Evolutionary conservation across 2,888 invertebrate species (phyloP), one percentile per base, ranked within the genome.

Genomic region (Pseudoips prasinana): DNA sequence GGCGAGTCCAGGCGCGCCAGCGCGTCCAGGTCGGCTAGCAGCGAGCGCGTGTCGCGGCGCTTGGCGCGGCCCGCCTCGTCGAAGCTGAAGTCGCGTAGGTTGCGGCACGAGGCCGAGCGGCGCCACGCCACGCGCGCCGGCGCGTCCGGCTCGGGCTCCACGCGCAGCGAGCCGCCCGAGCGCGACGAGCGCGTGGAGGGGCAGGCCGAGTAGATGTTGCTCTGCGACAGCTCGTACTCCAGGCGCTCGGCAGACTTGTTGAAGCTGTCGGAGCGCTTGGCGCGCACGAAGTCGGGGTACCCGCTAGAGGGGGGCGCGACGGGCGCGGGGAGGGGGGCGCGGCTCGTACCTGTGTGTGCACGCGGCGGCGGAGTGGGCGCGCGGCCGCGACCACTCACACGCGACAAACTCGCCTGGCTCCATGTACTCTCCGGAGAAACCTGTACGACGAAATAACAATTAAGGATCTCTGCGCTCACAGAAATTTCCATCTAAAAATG

Each of bases 81-180:
- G 77, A 93, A 93, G 78, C 92, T 93, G 73, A 92, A 93, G 73
- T 94, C 94, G 71, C 94, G 93, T 42, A 96, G 90, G 70, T 95
- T 95, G 80, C 94, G 93, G 80, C 95, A 95, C 66, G 94, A 94
- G 60, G 94, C 93, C 72, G 94, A 94, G 68, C 95, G 93, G 47
- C 94, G 92, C 94, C 94, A 94, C 39, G 90, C 76, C 64, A 31
- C 3, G 37, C 55, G 56, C 29, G 39, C 55, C 89, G 37, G 43
- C 36, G 39, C 50, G 27, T 25, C 17, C 37, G 19, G 25, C 1
- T 5, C 43, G 45, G 66, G 73, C 53, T 67, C 82, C n/a, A n/a
- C 40, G 35, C 60, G 67, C 49, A 68, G 68, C 46, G 73, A 78
- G 39, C 72, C 81, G 58, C 76, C 57, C 30, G 86, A 85, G 63